These are phyloP conservation scores for Drosophila gaucha DNA, from an alignment of 2,888 invertebrate species.

Conservation along the genomic window DNA sequence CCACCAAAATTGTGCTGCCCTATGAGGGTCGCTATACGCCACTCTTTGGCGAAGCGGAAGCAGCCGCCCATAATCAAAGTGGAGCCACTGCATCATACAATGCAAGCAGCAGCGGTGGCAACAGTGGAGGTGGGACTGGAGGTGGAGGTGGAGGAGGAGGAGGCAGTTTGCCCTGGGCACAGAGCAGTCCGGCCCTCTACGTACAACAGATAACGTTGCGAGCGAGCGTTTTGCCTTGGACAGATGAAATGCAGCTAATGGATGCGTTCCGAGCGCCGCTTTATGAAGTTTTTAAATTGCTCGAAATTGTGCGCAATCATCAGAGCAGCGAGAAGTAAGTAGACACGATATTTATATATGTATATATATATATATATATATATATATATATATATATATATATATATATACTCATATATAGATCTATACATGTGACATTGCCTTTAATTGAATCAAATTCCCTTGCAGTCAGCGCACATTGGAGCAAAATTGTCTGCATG, in stretches of 20 bases:
- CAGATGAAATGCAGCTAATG: conserved; percentile 90
- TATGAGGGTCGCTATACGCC: conserved; percentile 83
- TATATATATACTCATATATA: conserved; percentile 11
- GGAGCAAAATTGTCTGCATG: conserved; percentile 93
- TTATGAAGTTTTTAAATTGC: conserved; percentile 93
- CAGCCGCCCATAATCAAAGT: conserved; percentile 40
- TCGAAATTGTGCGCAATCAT: conserved; percentile 94
- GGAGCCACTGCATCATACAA: conserved; percentile 37
- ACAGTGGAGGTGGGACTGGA: conserved; percentile 19
- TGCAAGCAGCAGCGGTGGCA: conserved; percentile 24
- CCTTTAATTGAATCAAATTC: conserved; percentile 61
- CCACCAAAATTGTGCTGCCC: conserved; percentile 89
- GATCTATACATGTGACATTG: conserved; percentile 45
- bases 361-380: conserved; percentile 11
- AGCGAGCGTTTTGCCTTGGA: conserved; percentile 94
- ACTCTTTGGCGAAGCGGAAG: conserved; percentile 59
- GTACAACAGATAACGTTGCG: conserved; percentile 91
- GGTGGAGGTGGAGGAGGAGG: too few relatives aligned
- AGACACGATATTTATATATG: conserved; percentile 25
- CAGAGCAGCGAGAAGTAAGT: conserved; percentile 83
- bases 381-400: conserved; percentile 17
- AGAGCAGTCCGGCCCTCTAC: conserved; percentile 87
- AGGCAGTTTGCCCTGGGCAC: conserved; percentile 86
- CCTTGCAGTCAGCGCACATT: conserved; percentile 88
- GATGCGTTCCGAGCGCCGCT: conserved; percentile 97